Conservation (phyloP, 2,888 invertebrate genomes). For the Nebria salina region DNA sequence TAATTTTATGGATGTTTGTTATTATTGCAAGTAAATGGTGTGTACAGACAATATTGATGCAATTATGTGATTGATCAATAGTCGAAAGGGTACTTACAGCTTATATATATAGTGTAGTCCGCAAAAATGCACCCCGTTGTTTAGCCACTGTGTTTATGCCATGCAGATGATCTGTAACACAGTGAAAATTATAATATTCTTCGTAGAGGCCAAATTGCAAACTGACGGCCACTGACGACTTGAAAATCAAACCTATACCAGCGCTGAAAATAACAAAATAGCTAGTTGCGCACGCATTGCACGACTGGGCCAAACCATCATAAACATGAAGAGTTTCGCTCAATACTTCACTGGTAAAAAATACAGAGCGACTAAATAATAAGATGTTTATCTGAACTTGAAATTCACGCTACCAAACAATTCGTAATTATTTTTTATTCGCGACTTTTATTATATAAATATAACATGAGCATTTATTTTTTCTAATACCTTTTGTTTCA, state of each 20-base stretch:
- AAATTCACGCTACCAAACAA: not conserved
- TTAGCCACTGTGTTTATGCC: not conserved
- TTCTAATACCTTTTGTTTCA: not conserved
- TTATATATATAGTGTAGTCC: not conserved
- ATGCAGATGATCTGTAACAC: not conserved
- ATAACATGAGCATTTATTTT: not conserved
- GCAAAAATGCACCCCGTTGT: not conserved
- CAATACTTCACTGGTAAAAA: not conserved
- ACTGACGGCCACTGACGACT: not conserved
- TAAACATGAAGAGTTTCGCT: not conserved
- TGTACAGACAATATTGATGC: not conserved
- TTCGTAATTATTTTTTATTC: not conserved
- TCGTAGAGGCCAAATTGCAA: not conserved
- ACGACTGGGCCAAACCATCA: not conserved
- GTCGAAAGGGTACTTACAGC: not conserved
- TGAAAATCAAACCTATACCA: not conserved
- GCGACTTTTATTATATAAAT: not conserved
- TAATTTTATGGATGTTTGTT: too few species aligned
- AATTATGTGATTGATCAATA: not conserved
- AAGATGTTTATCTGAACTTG: not conserved
- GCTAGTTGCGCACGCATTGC: not conserved
- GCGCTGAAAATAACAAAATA: constrained; percentile 1
- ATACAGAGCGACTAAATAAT: not conserved
- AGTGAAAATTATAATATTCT: not conserved
- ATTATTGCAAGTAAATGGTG: not conserved